A percentile compares a stretch with the other conserved stretches of the same genome.
phyloP scores from a whole-genome alignment of 2,797 vertebrate species.

The Cheirogaleus major region DNA sequence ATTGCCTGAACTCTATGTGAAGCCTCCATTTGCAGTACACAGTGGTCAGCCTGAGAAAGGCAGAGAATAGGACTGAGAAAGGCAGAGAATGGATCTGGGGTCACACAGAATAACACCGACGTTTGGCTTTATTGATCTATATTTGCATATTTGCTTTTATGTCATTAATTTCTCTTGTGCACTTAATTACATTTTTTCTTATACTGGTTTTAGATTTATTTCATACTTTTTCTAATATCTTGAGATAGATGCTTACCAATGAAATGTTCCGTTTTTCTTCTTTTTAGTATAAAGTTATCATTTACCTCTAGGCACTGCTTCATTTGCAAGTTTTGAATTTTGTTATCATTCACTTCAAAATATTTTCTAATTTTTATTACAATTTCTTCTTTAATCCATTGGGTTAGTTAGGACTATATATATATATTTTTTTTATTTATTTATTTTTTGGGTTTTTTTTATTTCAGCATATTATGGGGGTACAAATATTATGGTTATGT shows the following conservation, averaged over 20 bases:
- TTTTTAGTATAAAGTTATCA: not conserved
- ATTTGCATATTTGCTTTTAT: not conserved
- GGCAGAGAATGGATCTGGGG: not conserved
- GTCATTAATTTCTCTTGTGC: not conserved
- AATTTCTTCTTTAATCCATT: not conserved
- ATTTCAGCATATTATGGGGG: too few relatives aligned
- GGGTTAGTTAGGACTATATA: not conserved
- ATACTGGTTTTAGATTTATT: not conserved
- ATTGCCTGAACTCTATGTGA: too few relatives aligned
- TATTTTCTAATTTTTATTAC: not conserved
- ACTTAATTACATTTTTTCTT: not conserved
- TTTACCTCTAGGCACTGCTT: not conserved
- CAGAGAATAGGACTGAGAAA: not conserved
- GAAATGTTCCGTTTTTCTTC: not conserved
- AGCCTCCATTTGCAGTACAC: not conserved
- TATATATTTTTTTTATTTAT: too few relatives aligned
- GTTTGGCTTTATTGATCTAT: not conserved
- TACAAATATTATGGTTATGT: too few relatives aligned
- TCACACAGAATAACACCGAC: not conserved
- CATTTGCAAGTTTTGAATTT: not conserved
- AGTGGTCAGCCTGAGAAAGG: not conserved
- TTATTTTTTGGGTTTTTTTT: too few relatives aligned
- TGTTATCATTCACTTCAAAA: not conserved
- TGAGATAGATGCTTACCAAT: too few relatives aligned
- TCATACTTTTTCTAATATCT: not conserved